A percentile compares a stretch with the other conserved stretches of the same genome.
Evolutionary conservation across 1,140 invertebrate genomes (phyloP).

Genomic region (Nymphalis io): DNA sequence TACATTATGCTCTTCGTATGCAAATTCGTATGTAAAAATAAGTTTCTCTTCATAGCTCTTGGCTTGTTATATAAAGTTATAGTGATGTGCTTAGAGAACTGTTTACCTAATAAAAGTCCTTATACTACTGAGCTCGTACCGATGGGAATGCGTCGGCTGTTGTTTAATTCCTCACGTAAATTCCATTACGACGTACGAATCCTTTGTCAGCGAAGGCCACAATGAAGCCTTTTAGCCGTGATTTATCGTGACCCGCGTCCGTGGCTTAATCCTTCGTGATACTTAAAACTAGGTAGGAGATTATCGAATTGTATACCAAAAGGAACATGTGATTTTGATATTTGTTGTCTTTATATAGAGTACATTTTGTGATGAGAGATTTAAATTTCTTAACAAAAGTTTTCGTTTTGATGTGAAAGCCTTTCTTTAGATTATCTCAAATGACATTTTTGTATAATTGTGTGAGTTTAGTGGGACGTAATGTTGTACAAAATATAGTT

Average conservation of each 20-base stretch:
- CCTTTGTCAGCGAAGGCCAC: slow-evolving; percentile 53
- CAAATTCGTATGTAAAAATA: not conserved
- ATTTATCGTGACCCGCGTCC: slow-evolving; percentile 49
- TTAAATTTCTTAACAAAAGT: not conserved
- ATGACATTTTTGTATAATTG: slow-evolving; percentile 19
- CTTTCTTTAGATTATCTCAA: slow-evolving; percentile 19
- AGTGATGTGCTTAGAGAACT: not conserved
- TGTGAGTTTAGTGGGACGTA: not conserved
- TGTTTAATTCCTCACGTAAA: slow-evolving; percentile 50
- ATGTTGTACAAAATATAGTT: not conserved
- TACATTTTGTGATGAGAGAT: not conserved
- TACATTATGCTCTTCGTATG: not conserved
- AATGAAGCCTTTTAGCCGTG: slow-evolving; percentile 53
- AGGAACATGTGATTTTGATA: slow-evolving; percentile 12
- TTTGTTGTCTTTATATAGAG: not conserved
- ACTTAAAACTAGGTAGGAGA: slow-evolving; percentile 18
- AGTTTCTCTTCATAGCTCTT: too few relatives aligned
- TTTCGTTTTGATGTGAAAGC: slow-evolving; percentile 3
- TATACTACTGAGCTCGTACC: not conserved
- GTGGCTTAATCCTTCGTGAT: slow-evolving; percentile 25
- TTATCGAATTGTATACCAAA: slow-evolving; percentile 8
- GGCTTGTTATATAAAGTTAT: not conserved
- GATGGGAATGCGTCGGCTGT: slow-evolving; percentile 19
- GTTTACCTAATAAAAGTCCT: not conserved
- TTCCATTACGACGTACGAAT: slow-evolving; percentile 44